A percentile compares a stretch with the other conserved stretches of the same genome.
These are phyloP conservation scores for Gonioctena quinquepunctata DNA, from an alignment of 1,140 invertebrate species.

Conservation along the genomic window DNA sequence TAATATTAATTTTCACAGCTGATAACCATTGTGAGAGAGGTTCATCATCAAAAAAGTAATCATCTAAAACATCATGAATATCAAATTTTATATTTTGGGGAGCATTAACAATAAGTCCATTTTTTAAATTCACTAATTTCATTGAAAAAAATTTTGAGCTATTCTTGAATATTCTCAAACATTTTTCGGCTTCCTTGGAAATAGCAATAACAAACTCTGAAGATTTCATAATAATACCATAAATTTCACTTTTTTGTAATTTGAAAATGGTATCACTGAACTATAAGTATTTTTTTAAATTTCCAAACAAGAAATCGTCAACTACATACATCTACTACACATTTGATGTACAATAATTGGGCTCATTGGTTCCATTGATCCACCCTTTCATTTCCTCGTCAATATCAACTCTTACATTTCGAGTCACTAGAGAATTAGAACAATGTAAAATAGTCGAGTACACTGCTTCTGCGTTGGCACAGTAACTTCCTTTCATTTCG, in stretches of 20 bases:
- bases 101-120: background rate
- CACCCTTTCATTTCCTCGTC: background rate
- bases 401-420: background rate
- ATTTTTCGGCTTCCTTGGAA: constrained; percentile 11
- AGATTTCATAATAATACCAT: constrained; percentile 21
- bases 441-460: constrained; percentile 35
- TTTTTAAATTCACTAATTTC: background rate
- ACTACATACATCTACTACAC: constrained; percentile 25
- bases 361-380: background rate
- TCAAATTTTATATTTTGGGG: background rate
- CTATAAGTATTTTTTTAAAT: constrained; percentile 24
- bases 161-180: background rate
- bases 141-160: background rate
- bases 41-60: too few species aligned
- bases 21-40: background rate
- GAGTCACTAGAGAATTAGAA: constrained; percentile 15
- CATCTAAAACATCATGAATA: background rate
- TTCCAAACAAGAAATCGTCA: constrained; percentile 35
- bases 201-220: constrained; percentile 22
- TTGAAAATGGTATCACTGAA: constrained; percentile 12
- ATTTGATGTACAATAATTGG: background rate
- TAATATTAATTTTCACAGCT: background rate
- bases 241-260: constrained; percentile 16
- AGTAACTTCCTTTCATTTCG: constrained; percentile 17
- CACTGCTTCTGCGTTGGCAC: constrained; percentile 27